phyloP scores from a whole-genome alignment of 2,888 invertebrate species.

The Spialia ferax region DNA sequence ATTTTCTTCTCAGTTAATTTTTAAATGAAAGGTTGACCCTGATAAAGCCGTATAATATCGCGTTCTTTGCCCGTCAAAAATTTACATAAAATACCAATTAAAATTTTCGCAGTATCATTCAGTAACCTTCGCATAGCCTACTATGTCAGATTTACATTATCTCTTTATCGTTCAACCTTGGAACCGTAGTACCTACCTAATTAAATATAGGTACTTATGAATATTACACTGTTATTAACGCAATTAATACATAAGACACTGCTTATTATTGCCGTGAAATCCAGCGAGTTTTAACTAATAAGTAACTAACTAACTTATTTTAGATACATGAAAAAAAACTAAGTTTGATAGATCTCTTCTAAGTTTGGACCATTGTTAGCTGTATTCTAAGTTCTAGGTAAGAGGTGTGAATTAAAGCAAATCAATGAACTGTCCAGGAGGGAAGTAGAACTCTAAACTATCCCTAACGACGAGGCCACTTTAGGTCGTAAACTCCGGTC shows the following conservation, averaged over 20 bases:
- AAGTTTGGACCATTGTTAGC: background rate
- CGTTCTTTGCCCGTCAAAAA: slow-evolving; percentile 51
- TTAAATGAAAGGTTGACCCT: background rate
- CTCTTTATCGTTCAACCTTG: slow-evolving; percentile 11
- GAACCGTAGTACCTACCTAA: background rate
- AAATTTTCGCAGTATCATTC: slow-evolving; percentile 53
- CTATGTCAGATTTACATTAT: slow-evolving; percentile 23
- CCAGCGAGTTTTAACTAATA: no score
- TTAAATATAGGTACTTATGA: no score
- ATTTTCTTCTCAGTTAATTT: slow-evolving; percentile 15
- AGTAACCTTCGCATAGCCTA: slow-evolving; percentile 23
- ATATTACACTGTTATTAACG: no score
- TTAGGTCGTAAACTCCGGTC: background rate
- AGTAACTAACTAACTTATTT: no score
- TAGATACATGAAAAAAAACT: no score
- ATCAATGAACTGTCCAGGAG: background rate
- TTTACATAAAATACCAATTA: slow-evolving; percentile 67
- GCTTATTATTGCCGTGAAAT: no score
- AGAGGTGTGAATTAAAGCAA: background rate
- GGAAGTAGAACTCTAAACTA: background rate
- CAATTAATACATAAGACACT: no score
- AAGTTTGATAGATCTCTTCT: no score
- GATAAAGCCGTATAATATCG: slow-evolving; percentile 44
- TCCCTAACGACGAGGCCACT: background rate
- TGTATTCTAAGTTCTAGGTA: background rate